Base-by-base conservation (phyloP, 2,113 vertebrate species). In the Paedocypris sp. region DNA sequence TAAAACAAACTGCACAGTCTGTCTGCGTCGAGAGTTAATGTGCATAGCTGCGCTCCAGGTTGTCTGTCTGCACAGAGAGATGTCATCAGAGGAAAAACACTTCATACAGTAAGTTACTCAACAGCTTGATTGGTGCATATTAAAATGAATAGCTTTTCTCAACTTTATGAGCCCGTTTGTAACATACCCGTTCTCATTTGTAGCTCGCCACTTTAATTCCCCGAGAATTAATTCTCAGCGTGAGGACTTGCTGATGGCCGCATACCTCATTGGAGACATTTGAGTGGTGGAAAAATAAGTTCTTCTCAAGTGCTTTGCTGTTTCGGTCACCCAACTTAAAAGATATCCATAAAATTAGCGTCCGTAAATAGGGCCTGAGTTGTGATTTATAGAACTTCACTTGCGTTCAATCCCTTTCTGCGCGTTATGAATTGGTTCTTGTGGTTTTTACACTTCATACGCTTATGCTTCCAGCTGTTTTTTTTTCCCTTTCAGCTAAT, bases 161-260 rank as follows among this genome's bases (percentile, higher is more conserved):
- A 28, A 25, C 35, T 80, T 81, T 79, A 78, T 36, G 71, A 73
- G 72, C 61, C 48, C 41, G 35, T 29, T 12, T 73, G 61, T 73
- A 74, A 41, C 32, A 15, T 25, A 57, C 64, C 68, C 64, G 56
- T 19, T 25, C 19, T 19, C 43, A 31, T 56, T 64, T 57, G 15
- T 54, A 42, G 26, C 53, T 53, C 32, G 15, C 20, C 33, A 36
- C 32, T 57, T 57, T 57, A 57, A 57, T 43, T 57, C 38, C 22
- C 10, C 25, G 33, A 46, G 41, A 67, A 19, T 65, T 64, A 76
- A 73, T 75, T 75, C n/a, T n/a, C 52, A 60, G 42, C 59, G 52
- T 66, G 65, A 67, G 71, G 75, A 53, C 76, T 73, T 66, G 39
- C 46, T 62, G 67, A 74, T 74, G 67, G 61, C 47, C 59, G 36